Base-by-base conservation (phyloP, 2,797 vertebrate genomes). In the Mormyrops boulengeri region DNA sequence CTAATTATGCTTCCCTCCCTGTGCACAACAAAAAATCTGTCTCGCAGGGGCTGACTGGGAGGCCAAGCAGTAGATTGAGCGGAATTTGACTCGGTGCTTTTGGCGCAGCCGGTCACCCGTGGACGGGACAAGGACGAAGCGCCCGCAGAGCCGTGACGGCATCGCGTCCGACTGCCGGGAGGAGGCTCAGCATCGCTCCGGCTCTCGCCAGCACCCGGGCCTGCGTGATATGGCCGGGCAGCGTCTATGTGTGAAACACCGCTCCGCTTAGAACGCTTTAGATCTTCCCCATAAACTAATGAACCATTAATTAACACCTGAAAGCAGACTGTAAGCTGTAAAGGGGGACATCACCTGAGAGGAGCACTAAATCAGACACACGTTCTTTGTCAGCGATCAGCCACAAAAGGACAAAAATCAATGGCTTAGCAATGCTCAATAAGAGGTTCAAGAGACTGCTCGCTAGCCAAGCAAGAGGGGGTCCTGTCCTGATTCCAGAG, bases 1-100 rank as follows among this genome's bases (percentile, higher is more conserved):
- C 94, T 94, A 94, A 95, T 95, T 94, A 95, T 91, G 91, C 88
- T 92, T 91, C 86, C 89, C 92, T 80, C 93, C 94, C 92, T 92
- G 93, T 93, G 92, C 91, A 92, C 77, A 89, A 77, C 92, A 92
- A 92, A 93, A 62, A 90, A 93, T 92, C 91, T 91, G 90, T 92
- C 85, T 85, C 49, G 12, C 26, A 52, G 69, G 69, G 38, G 50
- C 53, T 4, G 82, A 69, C 80, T 89, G 30, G 84, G 44, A 52
- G 44, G 60, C 38, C n/a, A 57, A 62, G 38, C 11, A 8, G 41
- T 19, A 26, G 47, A 50, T 4, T 85, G 73, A 80, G 38, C 17
- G 38, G 6, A n/a, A 80, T 80, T 80, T 4, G 17, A 80, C 73
- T 80, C 38, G 38, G 34, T 80, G 12, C 73, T 80, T 80, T 80